Conservation (phyloP, 2,797 vertebrate genomes). For the Rhinogobio ventralis region DNA sequence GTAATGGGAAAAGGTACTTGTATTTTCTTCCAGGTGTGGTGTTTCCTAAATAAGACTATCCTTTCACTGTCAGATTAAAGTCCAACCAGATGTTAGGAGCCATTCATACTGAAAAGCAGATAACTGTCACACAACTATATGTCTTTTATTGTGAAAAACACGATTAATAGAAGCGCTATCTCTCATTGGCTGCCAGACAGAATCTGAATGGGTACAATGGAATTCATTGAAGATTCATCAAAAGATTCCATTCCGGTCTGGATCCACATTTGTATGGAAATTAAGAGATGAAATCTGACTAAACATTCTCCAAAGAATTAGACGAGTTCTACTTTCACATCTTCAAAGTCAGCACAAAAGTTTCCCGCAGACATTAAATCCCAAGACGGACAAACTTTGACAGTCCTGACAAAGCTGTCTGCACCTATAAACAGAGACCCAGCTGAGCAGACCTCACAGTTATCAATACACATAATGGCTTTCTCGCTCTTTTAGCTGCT, state of each 20-base stretch:
- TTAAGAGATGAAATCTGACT: conserved; percentile 80
- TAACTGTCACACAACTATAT: not conserved
- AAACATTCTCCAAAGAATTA: conserved; percentile 74
- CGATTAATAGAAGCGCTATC: conserved; percentile 70
- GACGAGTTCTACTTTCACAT: conserved; percentile 66
- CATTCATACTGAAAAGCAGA: not conserved
- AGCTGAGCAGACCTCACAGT: conserved; percentile 42
- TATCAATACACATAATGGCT: conserved; percentile 26
- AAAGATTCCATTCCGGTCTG: conserved; percentile 76
- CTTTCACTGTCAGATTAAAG: not conserved
- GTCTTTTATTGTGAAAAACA: conserved; percentile 75
- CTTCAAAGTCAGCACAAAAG: conserved; percentile 75
- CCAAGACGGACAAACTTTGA: conserved; percentile 61
- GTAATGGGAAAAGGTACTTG: not conserved
- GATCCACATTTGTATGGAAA: conserved; percentile 84
- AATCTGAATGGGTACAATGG: conserved; percentile 74
- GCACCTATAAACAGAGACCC: conserved; percentile 3
- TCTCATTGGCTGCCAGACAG: conserved; percentile 65
- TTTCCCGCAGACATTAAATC: conserved; percentile 66
- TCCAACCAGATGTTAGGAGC: not conserved
- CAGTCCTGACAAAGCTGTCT: conserved; percentile 50
- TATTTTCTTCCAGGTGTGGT: not conserved
- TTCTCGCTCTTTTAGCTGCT: conserved; percentile 12
- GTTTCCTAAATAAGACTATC: not conserved
- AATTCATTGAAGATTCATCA: conserved; percentile 80